Percentiles rank a stretch among this genome's conserved stretches.
Conservation (phyloP, 1,140 invertebrate genomes). For the Drusus annulatus region DNA sequence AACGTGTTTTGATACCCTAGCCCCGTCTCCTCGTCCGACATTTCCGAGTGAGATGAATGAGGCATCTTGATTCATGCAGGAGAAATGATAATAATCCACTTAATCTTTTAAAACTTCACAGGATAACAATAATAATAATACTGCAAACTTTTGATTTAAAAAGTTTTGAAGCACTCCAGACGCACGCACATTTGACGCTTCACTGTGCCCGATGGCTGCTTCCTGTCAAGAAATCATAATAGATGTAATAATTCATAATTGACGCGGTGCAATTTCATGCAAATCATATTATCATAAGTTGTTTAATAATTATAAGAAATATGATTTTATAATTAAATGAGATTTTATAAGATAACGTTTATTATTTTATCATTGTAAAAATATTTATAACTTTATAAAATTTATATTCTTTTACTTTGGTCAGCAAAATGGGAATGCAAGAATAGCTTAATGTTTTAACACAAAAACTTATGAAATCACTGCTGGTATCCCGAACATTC, state of each 20-base stretch:
- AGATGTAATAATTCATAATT: constrained; percentile 50
- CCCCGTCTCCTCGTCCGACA: constrained; percentile 75
- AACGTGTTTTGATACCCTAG: constrained; percentile 86
- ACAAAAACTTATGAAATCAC: no score
- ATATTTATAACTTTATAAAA: no score
- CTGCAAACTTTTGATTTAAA: constrained; percentile 9
- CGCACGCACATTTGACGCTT: constrained; percentile 35
- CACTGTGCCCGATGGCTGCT: constrained; percentile 27
- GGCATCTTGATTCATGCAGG: constrained; percentile 54
- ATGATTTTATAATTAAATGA: no score
- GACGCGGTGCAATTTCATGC: constrained; percentile 50
- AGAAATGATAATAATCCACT: not conserved
- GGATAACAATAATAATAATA: constrained; percentile 33
- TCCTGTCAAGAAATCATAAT: constrained; percentile 51
- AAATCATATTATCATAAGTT: constrained; percentile 45
- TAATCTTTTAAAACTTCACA: constrained; percentile 27
- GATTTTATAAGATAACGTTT: no score
- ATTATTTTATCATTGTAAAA: no score
- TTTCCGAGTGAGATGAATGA: constrained; percentile 63
- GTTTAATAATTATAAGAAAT: no score
- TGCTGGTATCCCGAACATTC: no score
- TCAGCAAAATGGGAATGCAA: no score
- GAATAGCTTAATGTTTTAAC: no score
- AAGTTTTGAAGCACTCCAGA: constrained; percentile 3
- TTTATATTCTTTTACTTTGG: no score